A percentile compares a stretch with the other conserved stretches of the same genome.
phyloP scores from a whole-genome alignment of 2,113 vertebrate genomes.

The Psettodes erumei region DNA sequence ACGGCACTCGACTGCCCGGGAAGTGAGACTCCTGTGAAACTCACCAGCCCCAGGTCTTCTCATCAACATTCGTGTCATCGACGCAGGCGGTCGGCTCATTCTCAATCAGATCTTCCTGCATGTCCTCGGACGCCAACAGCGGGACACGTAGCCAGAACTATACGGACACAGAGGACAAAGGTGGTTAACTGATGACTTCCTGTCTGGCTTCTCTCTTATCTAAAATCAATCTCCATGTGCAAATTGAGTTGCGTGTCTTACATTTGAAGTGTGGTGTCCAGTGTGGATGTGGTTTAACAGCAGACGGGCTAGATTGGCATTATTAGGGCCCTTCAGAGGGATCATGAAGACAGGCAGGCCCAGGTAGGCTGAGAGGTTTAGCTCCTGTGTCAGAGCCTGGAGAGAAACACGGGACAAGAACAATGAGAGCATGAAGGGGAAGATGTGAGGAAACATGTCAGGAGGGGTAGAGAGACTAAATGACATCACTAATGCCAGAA shows the following conservation, averaged over 20 bases:
- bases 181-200: not conserved
- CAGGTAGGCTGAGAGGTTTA: conserved; percentile 93
- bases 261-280: conserved; percentile 92
- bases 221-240: not conserved
- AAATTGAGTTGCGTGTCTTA: conserved; percentile 59
- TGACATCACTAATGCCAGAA: not conserved
- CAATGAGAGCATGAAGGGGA: not conserved
- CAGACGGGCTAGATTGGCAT: conserved; percentile 89
- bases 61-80: conserved; percentile 82
- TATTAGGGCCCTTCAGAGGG: conserved; percentile 83
- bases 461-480: not conserved
- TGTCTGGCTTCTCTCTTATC: not conserved
- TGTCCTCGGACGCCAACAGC: conserved; percentile 86
- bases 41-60: conserved; percentile 90
- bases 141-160: conserved; percentile 94
- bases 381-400: conserved; percentile 91
- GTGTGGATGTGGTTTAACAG: conserved; percentile 92
- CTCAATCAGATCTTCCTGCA: conserved; percentile 89
- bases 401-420: conserved; percentile 18
- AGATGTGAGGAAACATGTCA: not conserved
- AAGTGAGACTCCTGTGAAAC: conserved; percentile 37
- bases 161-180: conserved; percentile 23
- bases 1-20: not conserved
- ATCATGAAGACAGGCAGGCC: conserved; percentile 92
- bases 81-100: conserved; percentile 80